Evolutionary conservation across 2,797 vertebrate species (phyloP).

Genomic region (Eleutherodactylus coqui): DNA sequence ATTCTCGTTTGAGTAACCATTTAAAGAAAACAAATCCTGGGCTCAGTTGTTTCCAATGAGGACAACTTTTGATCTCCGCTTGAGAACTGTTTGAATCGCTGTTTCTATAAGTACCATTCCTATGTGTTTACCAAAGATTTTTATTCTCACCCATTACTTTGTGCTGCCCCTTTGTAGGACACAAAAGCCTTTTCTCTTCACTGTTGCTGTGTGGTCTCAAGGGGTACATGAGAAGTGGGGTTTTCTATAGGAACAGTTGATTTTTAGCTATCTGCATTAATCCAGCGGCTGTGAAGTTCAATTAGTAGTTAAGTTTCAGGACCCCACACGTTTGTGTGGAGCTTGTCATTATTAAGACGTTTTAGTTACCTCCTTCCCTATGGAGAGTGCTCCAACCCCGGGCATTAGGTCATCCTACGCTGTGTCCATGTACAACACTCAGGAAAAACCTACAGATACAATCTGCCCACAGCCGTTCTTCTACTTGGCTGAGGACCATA

Average conservation of each 20-base stretch:
- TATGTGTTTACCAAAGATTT: slow-evolving; percentile 73
- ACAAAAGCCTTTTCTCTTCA: slow-evolving; percentile 68
- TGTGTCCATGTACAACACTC: slow-evolving; percentile 71
- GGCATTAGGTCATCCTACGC: slow-evolving; percentile 65
- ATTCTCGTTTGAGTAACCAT: slow-evolving; percentile 55
- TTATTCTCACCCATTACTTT: slow-evolving; percentile 70
- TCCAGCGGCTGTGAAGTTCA: slow-evolving; percentile 74
- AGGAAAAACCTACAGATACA: slow-evolving; percentile 70
- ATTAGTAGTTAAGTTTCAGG: slow-evolving; percentile 73
- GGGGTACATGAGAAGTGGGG: slow-evolving; percentile 64
- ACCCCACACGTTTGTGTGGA: slow-evolving; percentile 74
- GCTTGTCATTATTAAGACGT: slow-evolving; percentile 65
- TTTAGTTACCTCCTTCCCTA: slow-evolving; percentile 66
- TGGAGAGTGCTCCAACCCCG: slow-evolving; percentile 66
- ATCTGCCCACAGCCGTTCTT: slow-evolving; percentile 7
- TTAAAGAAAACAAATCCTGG: slow-evolving; percentile 58
- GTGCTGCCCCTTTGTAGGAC: slow-evolving; percentile 65
- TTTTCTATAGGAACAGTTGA: slow-evolving; percentile 66
- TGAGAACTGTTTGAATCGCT: slow-evolving; percentile 70
- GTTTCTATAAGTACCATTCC: slow-evolving; percentile 69
- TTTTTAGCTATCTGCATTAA: slow-evolving; percentile 63
- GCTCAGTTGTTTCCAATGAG: slow-evolving; percentile 61
- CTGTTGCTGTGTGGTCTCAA: slow-evolving; percentile 75
- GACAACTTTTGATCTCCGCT: slow-evolving; percentile 74
- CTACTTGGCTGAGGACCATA: slow-evolving; percentile 65